These are phyloP conservation scores for Troides helena DNA, from an alignment of 2,888 invertebrate genomes.

Conservation along the genomic window DNA sequence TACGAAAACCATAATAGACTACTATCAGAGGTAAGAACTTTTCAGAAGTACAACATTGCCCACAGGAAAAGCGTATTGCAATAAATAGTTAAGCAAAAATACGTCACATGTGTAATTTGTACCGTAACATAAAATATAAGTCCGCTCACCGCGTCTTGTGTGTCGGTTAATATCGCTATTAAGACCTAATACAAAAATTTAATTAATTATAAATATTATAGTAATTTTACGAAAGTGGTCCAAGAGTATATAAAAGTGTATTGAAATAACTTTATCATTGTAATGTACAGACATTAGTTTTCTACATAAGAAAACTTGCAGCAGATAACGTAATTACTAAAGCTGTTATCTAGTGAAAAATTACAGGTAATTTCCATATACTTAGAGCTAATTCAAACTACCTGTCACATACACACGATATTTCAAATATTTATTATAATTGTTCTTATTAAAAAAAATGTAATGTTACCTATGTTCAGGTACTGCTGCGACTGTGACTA, in stretches of 20 bases:
- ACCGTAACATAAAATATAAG: slow-evolving; percentile 9
- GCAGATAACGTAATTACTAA: too few species aligned
- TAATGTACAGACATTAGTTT: too few species aligned
- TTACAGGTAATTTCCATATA: neutral
- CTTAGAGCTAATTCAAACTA: neutral
- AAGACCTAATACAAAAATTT: slow-evolving; percentile 13
- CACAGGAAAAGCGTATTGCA: neutral
- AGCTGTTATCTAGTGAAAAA: too few species aligned
- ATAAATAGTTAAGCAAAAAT: slow-evolving; percentile 18
- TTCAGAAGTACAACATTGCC: neutral
- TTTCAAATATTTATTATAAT: neutral
- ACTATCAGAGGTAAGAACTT: neutral
- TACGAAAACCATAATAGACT: neutral
- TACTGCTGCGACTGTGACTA: slow-evolving; percentile 89
- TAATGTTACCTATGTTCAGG: slow-evolving; percentile 83
- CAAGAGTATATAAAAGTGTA: neutral
- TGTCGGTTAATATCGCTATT: slow-evolving; percentile 22
- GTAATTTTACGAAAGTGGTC: neutral
- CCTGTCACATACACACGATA: neutral
- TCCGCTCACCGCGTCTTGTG: slow-evolving; percentile 24
- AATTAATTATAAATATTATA: neutral
- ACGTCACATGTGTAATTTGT: slow-evolving; percentile 15
- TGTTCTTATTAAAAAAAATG: neutral
- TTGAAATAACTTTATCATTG: neutral
- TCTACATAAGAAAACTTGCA: too few species aligned